Base-by-base conservation (phyloP, 1,140 invertebrate genomes). In the Anastatus disparis region DNA sequence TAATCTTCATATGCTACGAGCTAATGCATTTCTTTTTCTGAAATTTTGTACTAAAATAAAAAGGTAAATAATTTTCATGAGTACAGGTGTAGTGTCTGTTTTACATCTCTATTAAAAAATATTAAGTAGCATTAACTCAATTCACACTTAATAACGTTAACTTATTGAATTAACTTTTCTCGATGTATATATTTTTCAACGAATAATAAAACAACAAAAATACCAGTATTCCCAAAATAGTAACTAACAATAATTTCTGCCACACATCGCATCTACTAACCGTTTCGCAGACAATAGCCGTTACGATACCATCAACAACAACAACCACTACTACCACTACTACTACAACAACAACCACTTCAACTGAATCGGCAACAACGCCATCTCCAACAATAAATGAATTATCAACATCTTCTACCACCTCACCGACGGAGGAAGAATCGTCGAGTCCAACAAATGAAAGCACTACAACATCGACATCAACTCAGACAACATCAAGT, bases 251-350 rank as follows among this genome's bases (percentile, higher is more conserved):
- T 70, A 72, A 75, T 79, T 79, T 81, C 75, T 79, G 75, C 78
- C 75, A 75, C 62, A 85, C 79, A 80, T 78, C 79, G 82, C 83
- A 83, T 82, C 75, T 82, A 84, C 83, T 85, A 84, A 86, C 84
- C 76, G 83, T 85, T 82, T 82, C 82, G 72, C 81, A 85, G 81
- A 85, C 83, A 75, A 81, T 77, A 75, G 75, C 59, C 55, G 31
- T 38, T 29, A 67, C 61, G 22, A 64, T 75, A 56, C 55, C 70
- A 68, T 61, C 77, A 62, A 64, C 82, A 35, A 76, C 75, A 59
- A 65, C 76, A 55, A 74, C 71, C 13, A 75, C 74, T 24, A 74
- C 66, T 20, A 77, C 75, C 8, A 64, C 77, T 12, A 77, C 75
- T 24, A 65, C 77, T 20, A 70, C 78, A 24, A 74, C 74, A 24